phyloP scores from a whole-genome alignment of 2,888 invertebrate species.

The Epiblema foenella region DNA sequence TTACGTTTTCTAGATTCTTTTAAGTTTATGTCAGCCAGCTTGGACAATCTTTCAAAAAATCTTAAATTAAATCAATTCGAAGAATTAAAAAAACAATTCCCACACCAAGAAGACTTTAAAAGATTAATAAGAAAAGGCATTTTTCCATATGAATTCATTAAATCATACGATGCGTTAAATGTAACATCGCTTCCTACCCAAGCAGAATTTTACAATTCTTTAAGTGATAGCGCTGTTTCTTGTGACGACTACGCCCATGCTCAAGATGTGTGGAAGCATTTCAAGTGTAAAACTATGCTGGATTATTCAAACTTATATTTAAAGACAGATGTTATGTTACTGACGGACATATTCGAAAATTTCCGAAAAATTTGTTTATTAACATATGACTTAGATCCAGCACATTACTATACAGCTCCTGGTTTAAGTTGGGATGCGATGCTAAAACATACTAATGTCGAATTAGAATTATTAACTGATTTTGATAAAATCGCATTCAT shows the following conservation, averaged over 20 bases:
- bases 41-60: conserved; percentile 1
- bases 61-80: conserved; percentile 15
- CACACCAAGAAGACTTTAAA: neutral
- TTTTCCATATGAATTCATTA: conserved; percentile 40
- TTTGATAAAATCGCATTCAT: neutral
- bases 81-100: neutral
- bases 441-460: neutral
- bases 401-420: conserved; percentile 38
- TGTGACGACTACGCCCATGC: conserved; percentile 31
- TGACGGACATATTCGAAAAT: conserved; percentile 44
- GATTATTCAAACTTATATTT: conserved; percentile 44
- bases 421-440: conserved; percentile 6
- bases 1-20: conserved; percentile 22
- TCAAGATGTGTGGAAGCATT: conserved; percentile 31
- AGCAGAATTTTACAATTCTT: conserved; percentile 35
- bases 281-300: conserved; percentile 34
- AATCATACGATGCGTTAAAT: conserved; percentile 19
- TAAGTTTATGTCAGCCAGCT: conserved; percentile 11
- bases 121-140: conserved; percentile 32
- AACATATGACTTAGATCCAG: conserved; percentile 28
- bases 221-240: conserved; percentile 16
- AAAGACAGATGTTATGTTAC: conserved; percentile 41
- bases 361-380: conserved; percentile 35
- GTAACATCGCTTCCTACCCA: conserved; percentile 27
- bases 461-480: neutral